Evolutionary conservation across 2,113 vertebrate genomes (phyloP).

Genomic region (Perccottus glenii): DNA sequence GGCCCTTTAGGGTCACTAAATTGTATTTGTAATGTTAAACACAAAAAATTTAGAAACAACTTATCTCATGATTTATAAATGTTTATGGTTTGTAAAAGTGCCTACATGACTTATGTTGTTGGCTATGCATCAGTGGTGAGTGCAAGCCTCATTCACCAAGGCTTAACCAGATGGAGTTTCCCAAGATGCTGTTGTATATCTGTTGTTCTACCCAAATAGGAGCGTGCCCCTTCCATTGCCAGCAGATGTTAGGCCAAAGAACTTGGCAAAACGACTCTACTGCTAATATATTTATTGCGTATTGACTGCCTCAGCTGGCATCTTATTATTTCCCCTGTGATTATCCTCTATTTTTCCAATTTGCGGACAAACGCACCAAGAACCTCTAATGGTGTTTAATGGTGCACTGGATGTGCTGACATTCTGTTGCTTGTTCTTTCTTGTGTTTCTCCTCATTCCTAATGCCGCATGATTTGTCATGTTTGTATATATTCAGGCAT

Average conservation of each 20-base stretch:
- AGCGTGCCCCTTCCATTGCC: conserved; percentile 15
- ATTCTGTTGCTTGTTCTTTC: conserved; percentile 36
- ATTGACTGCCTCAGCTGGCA: conserved; percentile 6
- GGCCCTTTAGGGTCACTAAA: conserved; percentile 10
- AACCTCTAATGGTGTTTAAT: conserved; percentile 48
- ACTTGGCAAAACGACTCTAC: conserved; percentile 22
- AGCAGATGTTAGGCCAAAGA: conserved; percentile 34
- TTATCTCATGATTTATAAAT: conserved; percentile 28
- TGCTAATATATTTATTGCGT: conserved; percentile 63
- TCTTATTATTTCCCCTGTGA: conserved; percentile 62
- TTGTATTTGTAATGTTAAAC: conserved; percentile 26
- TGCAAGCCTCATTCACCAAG: conserved; percentile 19
- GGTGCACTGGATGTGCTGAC: conserved; percentile 32
- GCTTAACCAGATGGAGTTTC: conserved; percentile 41
- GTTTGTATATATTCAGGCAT: conserved; percentile 16
- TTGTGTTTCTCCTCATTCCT: conserved; percentile 31
- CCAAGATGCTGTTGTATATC: conserved; percentile 32
- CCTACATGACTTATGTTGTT: conserved; percentile 25
- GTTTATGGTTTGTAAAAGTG: conserved; percentile 31
- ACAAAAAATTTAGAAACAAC: conserved; percentile 21
- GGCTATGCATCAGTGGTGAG: conserved; percentile 11
- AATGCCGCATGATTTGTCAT: conserved; percentile 16
- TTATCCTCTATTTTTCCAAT: conserved; percentile 38
- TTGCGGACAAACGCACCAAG: conserved; percentile 39
- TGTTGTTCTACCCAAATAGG: conserved; percentile 17